Base-by-base conservation (phyloP, 2,797 vertebrate species). In the Cottoperca gobio region DNA sequence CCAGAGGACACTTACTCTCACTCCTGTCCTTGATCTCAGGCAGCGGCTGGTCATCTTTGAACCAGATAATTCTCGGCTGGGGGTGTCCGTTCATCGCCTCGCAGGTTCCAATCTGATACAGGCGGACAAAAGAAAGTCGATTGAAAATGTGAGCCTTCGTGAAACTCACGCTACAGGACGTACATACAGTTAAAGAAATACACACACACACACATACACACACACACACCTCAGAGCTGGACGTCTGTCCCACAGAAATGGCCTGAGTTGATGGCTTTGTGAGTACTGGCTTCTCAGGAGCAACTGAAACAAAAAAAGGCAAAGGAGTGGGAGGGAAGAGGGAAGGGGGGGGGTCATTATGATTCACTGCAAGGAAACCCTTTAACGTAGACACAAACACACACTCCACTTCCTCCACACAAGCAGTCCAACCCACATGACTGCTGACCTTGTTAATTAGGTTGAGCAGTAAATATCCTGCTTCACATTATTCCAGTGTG, bases 41-140 rank as follows among this genome's bases (percentile, higher is more conserved):
- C 2, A 98, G 88, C 7, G 84, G 94, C 11, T 81, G 73, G 19
- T 87, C 81, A 1, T 97, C 92, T 83, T 95, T 96, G 78, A 95
- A 97, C 97, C 97, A 98, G 75, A 93, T 91, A 63, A 97, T 95
- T 61, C 92, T 89, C 5, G 96, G 95, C 42, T 68, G 81, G 0
- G 97, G 97, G 84, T 95, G 90, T 73, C 94, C 95, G 0, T 98
- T 97, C 62, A 40, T 94, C 2, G 96, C 92, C 45, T 31, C 78
- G 82, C 97, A 97, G 14, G 78, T 90, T 5, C 95, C 95, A 0
- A 97, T 94, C 97, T 98, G 84, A 81, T 63, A 26, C 35, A 39
- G 3, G 23, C 26, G 16, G 26, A 21, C 5, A 65, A 52, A 58
- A 26, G 2, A 57, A 13, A 70, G 16, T 60, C 1, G 13, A 28